Evolutionary conservation across 2,113 vertebrate species (phyloP), one percentile per base, ranked within the genome.

Genomic region (Apistogramma diplotaenia): DNA sequence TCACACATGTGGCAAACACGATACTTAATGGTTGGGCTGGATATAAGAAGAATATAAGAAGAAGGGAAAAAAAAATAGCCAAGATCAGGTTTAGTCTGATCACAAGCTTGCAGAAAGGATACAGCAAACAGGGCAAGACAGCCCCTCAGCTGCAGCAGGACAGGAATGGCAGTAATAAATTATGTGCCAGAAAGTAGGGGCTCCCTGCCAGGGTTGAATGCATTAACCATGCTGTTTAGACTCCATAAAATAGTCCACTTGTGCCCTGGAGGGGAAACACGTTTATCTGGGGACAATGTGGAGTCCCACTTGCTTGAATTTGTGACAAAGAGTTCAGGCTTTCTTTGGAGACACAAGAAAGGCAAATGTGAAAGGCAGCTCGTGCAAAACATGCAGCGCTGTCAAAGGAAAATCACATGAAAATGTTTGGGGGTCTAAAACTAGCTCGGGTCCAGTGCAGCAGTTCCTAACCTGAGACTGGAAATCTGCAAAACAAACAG

Each of bases 171-270:
- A 87, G 71, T 55, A 76, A 75, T 71, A 85, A 84, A 84, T 81
- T 5, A 84, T 61, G 51, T 85, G 82, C 62, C 85, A 87, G 79
- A 86, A 84, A 87, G 74, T 56, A 5, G 55, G 67, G 62, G 81
- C 76, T 70, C 74, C 77, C 59, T 87, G 84, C 85, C 82, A 78
- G 77, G 59, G 40, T 73, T 4, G 2, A 88, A 88, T 78, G 79
- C 86, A 91, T 90, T 89, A 90, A 81, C 74, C 86, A 85, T 87
- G 85, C 86, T 82, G 81, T 83, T 92, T 79, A 82, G 88, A 88
- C 83, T 74, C 77, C 51, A 74, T 88, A 72, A 89, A 89, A 80
- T 61, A 86, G 81, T 88, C 84, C 61, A 76, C 67, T 79, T 75
- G 56, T 85, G n/a, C 87, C 67, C 85, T 76, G 16, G 1, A 74